Percentiles rank a stretch among this genome's conserved stretches.
Conservation (phyloP, 2,797 vertebrate species). For the Peromyscus melanophrys region DNA sequence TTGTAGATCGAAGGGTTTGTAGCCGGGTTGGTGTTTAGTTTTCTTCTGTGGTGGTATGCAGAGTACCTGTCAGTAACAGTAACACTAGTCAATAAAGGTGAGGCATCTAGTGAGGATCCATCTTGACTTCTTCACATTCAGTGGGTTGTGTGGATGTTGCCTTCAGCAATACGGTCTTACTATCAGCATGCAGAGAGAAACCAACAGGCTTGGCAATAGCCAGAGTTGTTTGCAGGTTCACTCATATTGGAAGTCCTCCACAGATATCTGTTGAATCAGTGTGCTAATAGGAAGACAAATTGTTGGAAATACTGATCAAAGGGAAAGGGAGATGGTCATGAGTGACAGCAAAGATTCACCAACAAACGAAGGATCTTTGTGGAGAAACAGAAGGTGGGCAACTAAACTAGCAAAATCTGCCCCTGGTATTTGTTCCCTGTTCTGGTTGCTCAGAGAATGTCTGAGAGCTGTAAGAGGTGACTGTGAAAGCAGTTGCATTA, state of each 20-base stretch:
- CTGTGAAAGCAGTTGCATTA: neutral
- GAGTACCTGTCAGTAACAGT: neutral
- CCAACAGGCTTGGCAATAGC: neutral
- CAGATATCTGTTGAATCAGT: neutral
- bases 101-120: neutral
- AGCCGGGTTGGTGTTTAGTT: neutral
- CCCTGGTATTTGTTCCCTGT: neutral
- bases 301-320: neutral
- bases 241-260: neutral
- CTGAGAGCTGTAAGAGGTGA: neutral
- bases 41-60: neutral
- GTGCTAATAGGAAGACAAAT: neutral
- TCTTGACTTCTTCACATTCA: neutral
- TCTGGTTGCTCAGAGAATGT: neutral
- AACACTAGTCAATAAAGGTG: too few relatives aligned
- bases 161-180: neutral
- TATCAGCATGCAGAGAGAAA: neutral
- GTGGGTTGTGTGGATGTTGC: neutral
- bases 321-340: neutral
- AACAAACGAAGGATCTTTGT: neutral
- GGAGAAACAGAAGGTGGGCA: neutral
- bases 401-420: neutral
- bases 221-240: too few relatives aligned
- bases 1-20: neutral
- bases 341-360: neutral